These are phyloP conservation scores for Hypercompe scribonia DNA, from an alignment of 2,888 invertebrate genomes.

Conservation along the genomic window DNA sequence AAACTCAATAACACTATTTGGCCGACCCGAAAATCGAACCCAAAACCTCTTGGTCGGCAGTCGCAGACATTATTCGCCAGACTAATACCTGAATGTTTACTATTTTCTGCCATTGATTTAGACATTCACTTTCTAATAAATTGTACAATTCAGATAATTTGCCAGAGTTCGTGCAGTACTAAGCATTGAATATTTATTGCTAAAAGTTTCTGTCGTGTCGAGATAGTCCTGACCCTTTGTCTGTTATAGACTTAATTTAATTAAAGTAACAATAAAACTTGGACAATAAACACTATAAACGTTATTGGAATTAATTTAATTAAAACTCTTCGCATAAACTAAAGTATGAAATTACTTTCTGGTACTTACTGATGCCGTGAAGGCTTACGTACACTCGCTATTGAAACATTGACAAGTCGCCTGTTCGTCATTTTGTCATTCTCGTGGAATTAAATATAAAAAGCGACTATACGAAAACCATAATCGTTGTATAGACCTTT, in stretches of 20 bases:
- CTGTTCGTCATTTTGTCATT: background rate
- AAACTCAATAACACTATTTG: too few relatives aligned
- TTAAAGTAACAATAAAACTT: constrained; percentile 24
- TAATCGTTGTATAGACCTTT: background rate
- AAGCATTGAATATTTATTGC: constrained; percentile 12
- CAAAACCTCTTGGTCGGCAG: too few relatives aligned
- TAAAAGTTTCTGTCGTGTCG: constrained; percentile 5
- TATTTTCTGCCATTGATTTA: background rate
- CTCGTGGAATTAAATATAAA: too few relatives aligned
- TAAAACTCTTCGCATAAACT: constrained; percentile 23
- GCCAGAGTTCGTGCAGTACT: background rate
- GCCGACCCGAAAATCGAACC: too few relatives aligned
- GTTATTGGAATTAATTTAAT: constrained; percentile 23
- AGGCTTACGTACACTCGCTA: background rate
- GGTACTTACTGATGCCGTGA: background rate
- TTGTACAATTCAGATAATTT: background rate
- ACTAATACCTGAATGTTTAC: background rate
- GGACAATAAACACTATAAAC: constrained; percentile 18
- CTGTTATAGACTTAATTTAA: constrained; percentile 17
- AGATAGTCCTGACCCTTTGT: constrained; percentile 11
- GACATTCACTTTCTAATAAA: background rate
- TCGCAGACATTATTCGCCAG: too few relatives aligned
- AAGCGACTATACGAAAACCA: too few relatives aligned
- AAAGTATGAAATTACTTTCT: constrained; percentile 9
- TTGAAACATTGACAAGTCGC: background rate